Base-by-base conservation (phyloP, 2,113 vertebrate species). In the Climacteris rufus region DNA sequence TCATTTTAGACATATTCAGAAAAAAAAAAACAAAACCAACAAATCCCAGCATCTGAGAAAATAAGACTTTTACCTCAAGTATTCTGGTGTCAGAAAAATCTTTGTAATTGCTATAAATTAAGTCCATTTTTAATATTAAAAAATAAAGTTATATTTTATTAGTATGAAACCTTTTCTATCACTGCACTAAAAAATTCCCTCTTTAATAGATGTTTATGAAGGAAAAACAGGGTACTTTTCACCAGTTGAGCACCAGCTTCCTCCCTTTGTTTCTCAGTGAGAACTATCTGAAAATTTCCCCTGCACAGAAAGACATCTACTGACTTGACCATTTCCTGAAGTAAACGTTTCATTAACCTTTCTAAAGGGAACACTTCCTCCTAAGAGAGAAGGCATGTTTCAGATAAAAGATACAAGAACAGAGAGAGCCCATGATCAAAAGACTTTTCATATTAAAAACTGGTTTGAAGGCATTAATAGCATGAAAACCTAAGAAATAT, bases 321-420 rank as follows among this genome's bases (percentile, higher is more conserved):
- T 53, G 23, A 87, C 27, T 71, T 84, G 68, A 81, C 18, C n/a
- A 42, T 42, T 82, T 82, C n/a, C 61, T 89, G 49, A 94, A 89
- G 45, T 75, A 94, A 87, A 91, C 66, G 80, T 83, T 94, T 95
- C 66, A 92, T 94, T 95, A 93, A 88, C 84, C 49, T 93, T 82
- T 87, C 57, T 53, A 53, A 79, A 84, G 31, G 31, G 37, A 94
- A 60, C 10, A 75, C 49, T 71, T 89, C 83, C 35, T 91, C 77
- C 76, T 44, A 21, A 64, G 81, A 82, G 19, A 82, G 53, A 71
- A 95, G 57, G 13, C 42, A 61, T 45, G 61, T 79, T 89, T 79
- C 65, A 94, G 80, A 75, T 60, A 82, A 83, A 88, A 93, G 70
- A 63, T 65, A 59, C 86, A 88, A 90, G 54, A 72, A 89, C 8